Conservation (phyloP, 2,797 vertebrate genomes). For the Emydoidea blandingii region DNA sequence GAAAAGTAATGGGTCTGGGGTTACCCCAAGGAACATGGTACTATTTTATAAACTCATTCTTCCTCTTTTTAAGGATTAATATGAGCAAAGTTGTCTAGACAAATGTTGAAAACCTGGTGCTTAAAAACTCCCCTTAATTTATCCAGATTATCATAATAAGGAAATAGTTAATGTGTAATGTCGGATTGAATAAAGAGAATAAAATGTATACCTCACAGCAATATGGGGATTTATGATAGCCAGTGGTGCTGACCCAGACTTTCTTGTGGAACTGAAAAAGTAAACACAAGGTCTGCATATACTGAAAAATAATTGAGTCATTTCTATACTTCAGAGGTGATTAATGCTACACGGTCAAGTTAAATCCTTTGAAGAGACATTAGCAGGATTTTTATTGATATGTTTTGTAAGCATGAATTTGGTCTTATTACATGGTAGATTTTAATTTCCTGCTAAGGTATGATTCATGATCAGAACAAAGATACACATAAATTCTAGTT, state of each 20-base stretch:
- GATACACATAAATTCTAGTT: constrained; percentile 9
- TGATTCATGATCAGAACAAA: constrained; percentile 59
- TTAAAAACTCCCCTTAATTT: constrained; percentile 8
- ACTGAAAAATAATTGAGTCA: constrained; percentile 68
- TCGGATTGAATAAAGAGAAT: constrained; percentile 13
- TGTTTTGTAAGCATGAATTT: constrained; percentile 55
- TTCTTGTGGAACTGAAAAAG: constrained; percentile 52
- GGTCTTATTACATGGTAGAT: constrained; percentile 59
- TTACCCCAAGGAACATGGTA: background rate
- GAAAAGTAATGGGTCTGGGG: background rate
- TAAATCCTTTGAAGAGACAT: constrained; percentile 53
- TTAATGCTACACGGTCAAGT: constrained; percentile 53
- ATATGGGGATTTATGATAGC: constrained; percentile 46
- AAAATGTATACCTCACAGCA: background rate
- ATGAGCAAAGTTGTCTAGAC: background rate
- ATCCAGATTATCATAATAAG: constrained; percentile 47
- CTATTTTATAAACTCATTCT: background rate
- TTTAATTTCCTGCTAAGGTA: constrained; percentile 76
- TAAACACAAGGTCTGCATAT: constrained; percentile 31
- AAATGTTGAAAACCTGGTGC: background rate
- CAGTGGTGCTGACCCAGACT: background rate
- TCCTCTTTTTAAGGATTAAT: background rate
- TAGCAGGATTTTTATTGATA: constrained; percentile 21
- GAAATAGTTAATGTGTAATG: background rate
- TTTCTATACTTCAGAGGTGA: constrained; percentile 67